Conservation (phyloP, 2,888 invertebrate genomes). For the Drosophila hamatofila region DNA sequence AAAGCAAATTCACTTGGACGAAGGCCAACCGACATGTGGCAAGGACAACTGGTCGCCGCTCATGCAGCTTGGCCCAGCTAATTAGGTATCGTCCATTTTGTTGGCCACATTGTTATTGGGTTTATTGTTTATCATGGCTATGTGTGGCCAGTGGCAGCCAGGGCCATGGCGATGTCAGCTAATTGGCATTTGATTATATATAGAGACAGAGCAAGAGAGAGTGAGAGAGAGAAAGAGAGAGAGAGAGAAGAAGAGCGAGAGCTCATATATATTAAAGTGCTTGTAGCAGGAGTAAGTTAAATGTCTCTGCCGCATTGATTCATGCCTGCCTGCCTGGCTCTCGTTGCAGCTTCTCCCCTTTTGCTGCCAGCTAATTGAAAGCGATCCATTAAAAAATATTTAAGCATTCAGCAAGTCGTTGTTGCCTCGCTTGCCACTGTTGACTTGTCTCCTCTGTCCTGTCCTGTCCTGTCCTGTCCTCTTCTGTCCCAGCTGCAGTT, state of each 20-base stretch:
- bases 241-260: not conserved
- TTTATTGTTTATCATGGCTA: conserved; percentile 23
- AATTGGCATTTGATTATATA: conserved; percentile 72
- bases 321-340: not conserved
- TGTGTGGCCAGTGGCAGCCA: conserved; percentile 8
- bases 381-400: conserved; percentile 48
- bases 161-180: conserved; percentile 49
- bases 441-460: not conserved
- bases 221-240: conserved; percentile 1
- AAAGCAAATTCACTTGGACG: conserved; percentile 35
- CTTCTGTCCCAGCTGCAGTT: not conserved
- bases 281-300: not conserved
- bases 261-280: conserved; percentile 6
- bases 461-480: too few species aligned
- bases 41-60: conserved; percentile 16
- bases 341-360: conserved; percentile 26
- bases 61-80: conserved; percentile 29
- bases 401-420: conserved; percentile 30
- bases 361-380: conserved; percentile 41
- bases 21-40: conserved; percentile 22
- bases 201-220: conserved; percentile 26
- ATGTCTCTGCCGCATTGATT: conserved; percentile 2
- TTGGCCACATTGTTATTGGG: conserved; percentile 23
- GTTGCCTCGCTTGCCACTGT: not conserved
- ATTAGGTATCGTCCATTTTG: conserved; percentile 35